phyloP scores from a whole-genome alignment of 2,797 vertebrate species.

The Artibeus lituratus region DNA sequence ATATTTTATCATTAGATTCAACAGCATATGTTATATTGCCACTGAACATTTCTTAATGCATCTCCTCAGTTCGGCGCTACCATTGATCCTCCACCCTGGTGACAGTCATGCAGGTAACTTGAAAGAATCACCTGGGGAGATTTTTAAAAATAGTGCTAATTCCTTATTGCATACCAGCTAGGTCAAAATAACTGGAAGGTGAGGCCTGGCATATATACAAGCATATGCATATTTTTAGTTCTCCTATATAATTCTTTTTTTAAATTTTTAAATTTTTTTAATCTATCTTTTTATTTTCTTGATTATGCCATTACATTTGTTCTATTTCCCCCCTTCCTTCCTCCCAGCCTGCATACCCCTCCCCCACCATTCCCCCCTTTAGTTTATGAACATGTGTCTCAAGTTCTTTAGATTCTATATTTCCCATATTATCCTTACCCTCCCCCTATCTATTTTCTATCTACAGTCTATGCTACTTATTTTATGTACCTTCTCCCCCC shows the following conservation, averaged over 20 bases:
- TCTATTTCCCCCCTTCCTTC: too few species aligned
- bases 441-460: too few species aligned
- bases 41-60: not conserved
- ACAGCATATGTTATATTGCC: not conserved
- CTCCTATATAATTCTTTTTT: not conserved
- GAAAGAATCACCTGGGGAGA: not conserved
- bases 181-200: not conserved
- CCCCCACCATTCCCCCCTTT: too few species aligned
- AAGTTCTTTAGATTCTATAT: too few species aligned
- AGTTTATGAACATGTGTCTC: too few species aligned
- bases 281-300: too few species aligned
- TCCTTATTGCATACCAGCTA: not conserved
- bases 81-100: not conserved
- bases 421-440: too few species aligned
- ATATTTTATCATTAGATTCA: not conserved
- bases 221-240: not conserved
- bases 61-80: not conserved
- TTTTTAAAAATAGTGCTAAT: not conserved
- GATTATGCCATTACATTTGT: too few species aligned
- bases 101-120: not conserved
- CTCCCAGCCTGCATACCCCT: too few species aligned
- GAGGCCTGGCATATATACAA: not conserved
- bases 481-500: too few species aligned
- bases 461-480: too few species aligned
- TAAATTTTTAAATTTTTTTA: too few species aligned